phyloP scores from a whole-genome alignment of 2,797 vertebrate genomes.

The Poecilia wingei region DNA sequence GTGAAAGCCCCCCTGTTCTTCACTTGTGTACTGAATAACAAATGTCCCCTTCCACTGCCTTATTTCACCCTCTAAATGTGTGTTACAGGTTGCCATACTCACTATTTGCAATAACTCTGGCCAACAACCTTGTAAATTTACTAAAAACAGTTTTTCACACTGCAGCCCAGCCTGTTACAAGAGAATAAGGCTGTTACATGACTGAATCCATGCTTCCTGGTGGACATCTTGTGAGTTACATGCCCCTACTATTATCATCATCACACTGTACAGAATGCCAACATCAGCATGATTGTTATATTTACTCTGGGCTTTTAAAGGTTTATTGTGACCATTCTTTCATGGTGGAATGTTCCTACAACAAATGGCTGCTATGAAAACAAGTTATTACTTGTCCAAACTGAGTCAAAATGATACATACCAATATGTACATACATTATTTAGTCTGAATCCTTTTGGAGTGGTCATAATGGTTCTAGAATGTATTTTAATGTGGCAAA shows the following conservation, averaged over 20 bases:
- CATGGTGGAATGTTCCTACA: not conserved
- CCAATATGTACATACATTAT: not conserved
- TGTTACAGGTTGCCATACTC: not conserved
- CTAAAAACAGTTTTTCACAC: constrained; percentile 60
- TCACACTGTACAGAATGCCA: constrained; percentile 14
- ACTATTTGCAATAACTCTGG: constrained; percentile 1
- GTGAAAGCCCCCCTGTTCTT: constrained; percentile 51
- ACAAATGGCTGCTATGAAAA: not conserved
- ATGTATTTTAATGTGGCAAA: not conserved
- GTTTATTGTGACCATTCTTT: not conserved
- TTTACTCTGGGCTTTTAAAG: not conserved
- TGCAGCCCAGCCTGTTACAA: constrained; percentile 58
- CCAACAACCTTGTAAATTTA: constrained; percentile 12
- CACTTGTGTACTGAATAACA: constrained; percentile 35
- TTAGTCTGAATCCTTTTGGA: not conserved
- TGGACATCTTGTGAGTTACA: constrained; percentile 76
- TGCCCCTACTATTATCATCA: constrained; percentile 16
- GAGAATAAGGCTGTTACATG: constrained; percentile 70
- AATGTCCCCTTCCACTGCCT: constrained; percentile 10
- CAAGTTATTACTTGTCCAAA: not conserved
- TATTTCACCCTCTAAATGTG: constrained; percentile 9
- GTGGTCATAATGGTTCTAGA: not conserved
- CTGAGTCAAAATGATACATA: not conserved
- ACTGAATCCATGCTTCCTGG: constrained; percentile 76
- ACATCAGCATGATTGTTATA: not conserved